Evolutionary conservation across 2,113 vertebrate genomes (phyloP).

Genomic region (Harpagus bidentatus): DNA sequence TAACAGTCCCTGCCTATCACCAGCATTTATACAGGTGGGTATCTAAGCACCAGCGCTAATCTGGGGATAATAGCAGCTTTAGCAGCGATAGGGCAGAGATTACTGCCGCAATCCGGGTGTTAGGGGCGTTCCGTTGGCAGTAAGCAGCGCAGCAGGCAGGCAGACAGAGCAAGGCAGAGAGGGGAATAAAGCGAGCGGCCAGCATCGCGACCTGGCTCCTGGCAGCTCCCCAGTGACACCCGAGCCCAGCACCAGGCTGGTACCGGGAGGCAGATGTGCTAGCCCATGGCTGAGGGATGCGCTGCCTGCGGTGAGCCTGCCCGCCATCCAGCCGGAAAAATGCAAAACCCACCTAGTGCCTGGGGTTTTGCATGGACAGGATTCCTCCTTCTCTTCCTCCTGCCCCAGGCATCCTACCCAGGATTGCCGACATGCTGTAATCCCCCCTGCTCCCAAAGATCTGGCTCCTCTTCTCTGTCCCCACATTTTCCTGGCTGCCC

Average conservation of each 20-base stretch:
- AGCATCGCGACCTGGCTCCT: rapidly evolving
- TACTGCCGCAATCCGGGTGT: background rate
- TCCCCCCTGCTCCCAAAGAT: background rate
- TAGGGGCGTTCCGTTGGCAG: background rate
- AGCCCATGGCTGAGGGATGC: rapidly evolving
- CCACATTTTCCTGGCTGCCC: background rate
- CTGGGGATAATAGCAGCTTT: slow-evolving; percentile 26
- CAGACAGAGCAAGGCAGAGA: background rate
- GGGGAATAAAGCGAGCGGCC: background rate
- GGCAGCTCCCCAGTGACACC: background rate
- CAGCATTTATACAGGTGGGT: background rate
- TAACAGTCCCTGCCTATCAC: background rate
- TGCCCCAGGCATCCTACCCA: background rate
- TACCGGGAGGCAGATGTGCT: background rate
- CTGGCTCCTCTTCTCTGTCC: background rate
- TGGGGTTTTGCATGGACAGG: background rate
- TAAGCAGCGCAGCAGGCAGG: background rate
- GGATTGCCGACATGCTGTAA: background rate
- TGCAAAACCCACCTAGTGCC: background rate
- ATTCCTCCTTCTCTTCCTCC: background rate
- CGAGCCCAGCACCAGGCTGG: rapidly evolving
- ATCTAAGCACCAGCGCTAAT: background rate
- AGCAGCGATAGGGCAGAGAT: slow-evolving; percentile 19
- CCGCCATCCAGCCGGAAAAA: background rate
- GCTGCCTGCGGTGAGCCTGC: background rate